Evolutionary conservation across 2,888 invertebrate genomes (phyloP).

Genomic region (Cyclophora punctaria): DNA sequence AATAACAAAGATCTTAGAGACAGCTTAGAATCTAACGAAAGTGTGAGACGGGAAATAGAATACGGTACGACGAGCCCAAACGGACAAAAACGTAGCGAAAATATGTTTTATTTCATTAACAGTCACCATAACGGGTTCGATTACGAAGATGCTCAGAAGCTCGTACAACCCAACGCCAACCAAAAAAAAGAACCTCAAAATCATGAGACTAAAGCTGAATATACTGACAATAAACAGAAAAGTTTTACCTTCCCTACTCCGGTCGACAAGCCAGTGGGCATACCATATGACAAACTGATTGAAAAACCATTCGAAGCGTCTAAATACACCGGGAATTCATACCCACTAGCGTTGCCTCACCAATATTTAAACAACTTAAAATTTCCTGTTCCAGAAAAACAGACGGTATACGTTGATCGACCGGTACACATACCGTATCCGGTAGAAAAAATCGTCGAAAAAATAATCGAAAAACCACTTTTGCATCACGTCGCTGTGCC

Average conservation of each 20-base stretch:
- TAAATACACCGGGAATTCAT: slow-evolving; percentile 73
- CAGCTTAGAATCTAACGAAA: slow-evolving; percentile 38
- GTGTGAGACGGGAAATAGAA: slow-evolving; percentile 43
- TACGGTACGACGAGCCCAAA: slow-evolving; percentile 30
- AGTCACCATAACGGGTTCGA: slow-evolving; percentile 23
- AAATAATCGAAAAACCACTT: slow-evolving; percentile 33
- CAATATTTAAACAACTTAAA: slow-evolving; percentile 74
- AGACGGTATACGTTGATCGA: slow-evolving; percentile 68
- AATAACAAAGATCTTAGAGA: too few species aligned
- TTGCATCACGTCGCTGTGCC: slow-evolving; percentile 55
- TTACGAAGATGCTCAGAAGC: slow-evolving; percentile 37
- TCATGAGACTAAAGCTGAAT: too few species aligned
- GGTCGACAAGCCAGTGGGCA: slow-evolving; percentile 58
- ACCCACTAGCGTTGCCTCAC: slow-evolving; percentile 68
- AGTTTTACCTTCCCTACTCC: slow-evolving; percentile 43
- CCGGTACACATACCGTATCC: slow-evolving; percentile 66
- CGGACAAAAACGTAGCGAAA: slow-evolving; percentile 19
- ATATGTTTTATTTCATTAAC: too few species aligned
- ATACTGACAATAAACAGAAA: too few species aligned
- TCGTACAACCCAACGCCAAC: slow-evolving; percentile 63
- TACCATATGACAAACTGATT: slow-evolving; percentile 68
- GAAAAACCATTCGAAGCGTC: slow-evolving; percentile 72
- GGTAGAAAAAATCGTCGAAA: slow-evolving; percentile 71
- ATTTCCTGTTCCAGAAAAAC: slow-evolving; percentile 67
- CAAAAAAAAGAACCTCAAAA: slow-evolving; percentile 43